These are phyloP conservation scores for Eulemur albifrons DNA, from an alignment of 2,797 vertebrate species.

Conservation along the genomic window DNA sequence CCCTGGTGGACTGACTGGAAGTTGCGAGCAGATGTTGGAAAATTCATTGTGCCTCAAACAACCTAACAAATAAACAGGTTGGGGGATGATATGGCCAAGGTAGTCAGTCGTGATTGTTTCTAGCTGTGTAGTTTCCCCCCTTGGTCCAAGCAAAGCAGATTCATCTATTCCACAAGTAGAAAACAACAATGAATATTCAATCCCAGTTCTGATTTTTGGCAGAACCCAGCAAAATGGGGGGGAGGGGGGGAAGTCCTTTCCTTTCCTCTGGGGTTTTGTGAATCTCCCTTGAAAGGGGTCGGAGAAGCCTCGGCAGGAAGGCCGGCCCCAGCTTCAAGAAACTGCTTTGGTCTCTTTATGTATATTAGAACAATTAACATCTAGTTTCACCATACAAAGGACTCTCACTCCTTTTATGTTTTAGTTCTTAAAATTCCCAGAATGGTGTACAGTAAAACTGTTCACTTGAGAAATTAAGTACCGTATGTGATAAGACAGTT, in stretches of 20 bases:
- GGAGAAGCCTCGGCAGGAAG: slow-evolving; percentile 64
- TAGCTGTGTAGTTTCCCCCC: not conserved
- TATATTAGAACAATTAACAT: slow-evolving; percentile 84
- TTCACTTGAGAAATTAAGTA: slow-evolving; percentile 89
- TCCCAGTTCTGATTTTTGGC: slow-evolving; percentile 42
- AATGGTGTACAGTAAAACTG: slow-evolving; percentile 85
- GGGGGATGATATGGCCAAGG: not conserved
- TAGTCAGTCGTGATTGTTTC: not conserved
- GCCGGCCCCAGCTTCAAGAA: slow-evolving; percentile 55
- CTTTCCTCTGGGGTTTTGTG: slow-evolving; percentile 43
- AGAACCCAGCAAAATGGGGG: not conserved
- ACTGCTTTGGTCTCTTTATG: slow-evolving; percentile 78
- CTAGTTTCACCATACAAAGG: slow-evolving; percentile 82
- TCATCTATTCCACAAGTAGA: slow-evolving; percentile 10
- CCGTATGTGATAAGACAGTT: slow-evolving; percentile 85
- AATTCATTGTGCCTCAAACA: not conserved
- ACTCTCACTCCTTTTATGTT: slow-evolving; percentile 81
- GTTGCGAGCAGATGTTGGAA: not conserved
- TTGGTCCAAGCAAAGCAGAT: not conserved
- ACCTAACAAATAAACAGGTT: not conserved
- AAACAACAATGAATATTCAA: slow-evolving; percentile 34
- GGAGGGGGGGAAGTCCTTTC: not conserved
- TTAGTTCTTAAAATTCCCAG: slow-evolving; percentile 86
- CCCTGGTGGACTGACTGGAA: not conserved
- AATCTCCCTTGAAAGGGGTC: slow-evolving; percentile 49